These are phyloP conservation scores for Lagopus leucura DNA, from an alignment of 2,113 vertebrate species.

Conservation along the genomic window DNA sequence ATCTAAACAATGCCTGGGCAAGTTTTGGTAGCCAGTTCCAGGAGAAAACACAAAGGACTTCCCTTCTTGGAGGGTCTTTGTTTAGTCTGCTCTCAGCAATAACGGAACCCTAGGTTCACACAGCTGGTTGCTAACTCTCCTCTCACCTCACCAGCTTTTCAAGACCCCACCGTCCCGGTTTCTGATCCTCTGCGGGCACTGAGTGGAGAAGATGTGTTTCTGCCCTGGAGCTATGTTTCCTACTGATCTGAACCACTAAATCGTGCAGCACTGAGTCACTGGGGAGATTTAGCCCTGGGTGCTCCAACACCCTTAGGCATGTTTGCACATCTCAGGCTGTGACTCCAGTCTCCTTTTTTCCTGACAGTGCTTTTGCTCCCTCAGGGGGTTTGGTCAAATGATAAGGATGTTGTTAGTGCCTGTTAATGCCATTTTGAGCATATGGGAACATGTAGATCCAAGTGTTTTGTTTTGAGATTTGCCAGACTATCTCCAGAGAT, in stretches of 20 bases:
- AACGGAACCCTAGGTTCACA: neutral
- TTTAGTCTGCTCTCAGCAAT: neutral
- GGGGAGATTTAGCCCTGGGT: neutral
- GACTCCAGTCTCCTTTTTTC: neutral
- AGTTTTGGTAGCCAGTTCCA: neutral
- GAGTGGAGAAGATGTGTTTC: neutral
- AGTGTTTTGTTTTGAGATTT: neutral
- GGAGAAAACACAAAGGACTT: fast-evolving
- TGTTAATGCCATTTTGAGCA: neutral
- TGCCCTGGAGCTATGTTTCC: neutral
- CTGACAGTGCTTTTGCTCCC: neutral
- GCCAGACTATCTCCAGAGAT: neutral
- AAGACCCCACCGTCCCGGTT: neutral
- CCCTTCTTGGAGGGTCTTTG: neutral
- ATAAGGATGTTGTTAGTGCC: neutral
- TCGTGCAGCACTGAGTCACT: neutral
- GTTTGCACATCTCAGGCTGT: neutral
- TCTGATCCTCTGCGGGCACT: too few species aligned
- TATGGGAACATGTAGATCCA: fast-evolving
- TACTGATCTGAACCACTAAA: fast-evolving
- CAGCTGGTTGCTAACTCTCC: neutral
- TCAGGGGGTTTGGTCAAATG: neutral
- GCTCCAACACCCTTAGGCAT: neutral
- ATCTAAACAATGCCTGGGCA: neutral
- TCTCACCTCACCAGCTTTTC: neutral